Conservation (phyloP, 2,797 vertebrate species). For the Paguma larvata region DNA sequence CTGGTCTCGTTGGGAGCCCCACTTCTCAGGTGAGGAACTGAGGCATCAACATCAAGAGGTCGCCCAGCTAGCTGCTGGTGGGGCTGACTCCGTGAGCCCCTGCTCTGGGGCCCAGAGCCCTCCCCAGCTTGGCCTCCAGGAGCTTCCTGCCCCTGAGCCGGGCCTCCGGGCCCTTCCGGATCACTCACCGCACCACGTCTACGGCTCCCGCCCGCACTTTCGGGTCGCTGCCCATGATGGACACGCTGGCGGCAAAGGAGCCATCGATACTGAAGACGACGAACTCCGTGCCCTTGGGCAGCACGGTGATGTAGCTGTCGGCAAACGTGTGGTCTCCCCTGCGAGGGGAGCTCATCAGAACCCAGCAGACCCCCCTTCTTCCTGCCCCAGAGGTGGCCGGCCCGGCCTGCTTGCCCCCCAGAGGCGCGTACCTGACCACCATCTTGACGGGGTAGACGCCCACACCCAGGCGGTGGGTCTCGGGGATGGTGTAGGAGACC, state of each 20-base stretch:
- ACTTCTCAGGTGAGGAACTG: neutral
- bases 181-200: conserved; percentile 96
- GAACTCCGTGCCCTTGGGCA: conserved; percentile 96
- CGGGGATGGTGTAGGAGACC: conserved; percentile 94
- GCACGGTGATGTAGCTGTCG: conserved; percentile 98
- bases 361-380: neutral
- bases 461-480: conserved; percentile 95
- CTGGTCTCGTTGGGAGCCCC: neutral
- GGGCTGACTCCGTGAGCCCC: neutral
- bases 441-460: conserved; percentile 99
- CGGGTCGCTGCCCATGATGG: conserved; percentile 99
- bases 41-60: too few species aligned
- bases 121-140: neutral
- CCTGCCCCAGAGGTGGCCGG: neutral
- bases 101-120: neutral
- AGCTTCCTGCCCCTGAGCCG: neutral
- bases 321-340: conserved; percentile 99
- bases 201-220: conserved; percentile 98
- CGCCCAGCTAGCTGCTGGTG: neutral
- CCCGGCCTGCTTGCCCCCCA: accelerated
- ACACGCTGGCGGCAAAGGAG: conserved; percentile 99
- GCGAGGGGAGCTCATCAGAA: conserved; percentile 3
- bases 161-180: accelerated
- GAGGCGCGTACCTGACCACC: conserved; percentile 94
- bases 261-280: conserved; percentile 99